phyloP scores from a whole-genome alignment of 2,797 vertebrate genomes.

The Gadopsis bispinosus region DNA sequence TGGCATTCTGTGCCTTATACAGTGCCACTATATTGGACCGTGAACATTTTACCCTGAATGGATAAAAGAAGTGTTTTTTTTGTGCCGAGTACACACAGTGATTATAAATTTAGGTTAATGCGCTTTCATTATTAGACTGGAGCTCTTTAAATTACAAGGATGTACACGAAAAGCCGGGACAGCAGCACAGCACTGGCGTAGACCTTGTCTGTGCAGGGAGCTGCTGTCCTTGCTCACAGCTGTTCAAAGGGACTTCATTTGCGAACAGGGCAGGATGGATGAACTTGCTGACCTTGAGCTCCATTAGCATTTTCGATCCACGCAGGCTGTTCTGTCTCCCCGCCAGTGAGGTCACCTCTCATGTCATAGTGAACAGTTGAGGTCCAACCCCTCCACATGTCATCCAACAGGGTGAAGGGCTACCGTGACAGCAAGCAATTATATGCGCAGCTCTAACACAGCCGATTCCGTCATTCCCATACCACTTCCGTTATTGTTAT shows the following conservation, averaged over 20 bases:
- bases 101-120: constrained; percentile 67
- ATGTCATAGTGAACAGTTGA: constrained; percentile 62
- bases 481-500: constrained; percentile 10
- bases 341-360: constrained; percentile 73
- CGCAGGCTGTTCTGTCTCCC: constrained; percentile 34
- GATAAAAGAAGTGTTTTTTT: background rate
- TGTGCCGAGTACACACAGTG: constrained; percentile 13
- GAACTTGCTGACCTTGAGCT: constrained; percentile 75
- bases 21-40: constrained; percentile 19
- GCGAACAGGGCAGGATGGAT: constrained; percentile 63
- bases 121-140: constrained; percentile 56
- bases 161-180: constrained; percentile 40
- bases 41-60: constrained; percentile 31
- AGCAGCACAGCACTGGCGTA: constrained; percentile 22
- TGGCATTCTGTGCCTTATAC: constrained; percentile 34
- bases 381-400: constrained; percentile 60
- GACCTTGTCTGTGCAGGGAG: constrained; percentile 54
- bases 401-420: constrained; percentile 69
- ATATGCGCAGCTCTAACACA: constrained; percentile 44
- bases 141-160: constrained; percentile 56
- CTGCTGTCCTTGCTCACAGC: constrained; percentile 73
- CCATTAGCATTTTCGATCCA: constrained; percentile 76
- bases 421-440: constrained; percentile 71
- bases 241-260: constrained; percentile 69
- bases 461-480: constrained; percentile 29